Conservation (phyloP, 1,140 invertebrate species). For the Temnothorax longispinosus region DNA sequence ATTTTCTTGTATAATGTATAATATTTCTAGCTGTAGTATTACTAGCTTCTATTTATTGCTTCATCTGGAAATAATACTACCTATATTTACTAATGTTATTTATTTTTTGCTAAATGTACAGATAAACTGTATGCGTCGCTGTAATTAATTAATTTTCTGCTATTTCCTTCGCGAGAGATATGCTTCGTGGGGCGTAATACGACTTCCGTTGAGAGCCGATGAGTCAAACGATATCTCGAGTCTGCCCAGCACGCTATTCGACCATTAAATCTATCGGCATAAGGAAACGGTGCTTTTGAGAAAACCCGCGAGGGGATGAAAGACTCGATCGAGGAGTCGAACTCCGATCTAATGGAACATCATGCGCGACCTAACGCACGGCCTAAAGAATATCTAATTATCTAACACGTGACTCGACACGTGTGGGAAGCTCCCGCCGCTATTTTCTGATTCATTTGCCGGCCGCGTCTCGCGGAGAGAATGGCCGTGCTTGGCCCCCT, state of each 20-base stretch:
- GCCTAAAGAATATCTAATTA: slow-evolving; percentile 86
- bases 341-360: slow-evolving; percentile 75
- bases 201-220: slow-evolving; percentile 63
- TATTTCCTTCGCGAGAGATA: slow-evolving; percentile 32
- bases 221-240: slow-evolving; percentile 70
- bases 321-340: slow-evolving; percentile 2
- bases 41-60: not conserved
- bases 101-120: not conserved
- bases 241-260: slow-evolving; percentile 77
- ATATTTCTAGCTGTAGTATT: not conserved
- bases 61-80: not conserved
- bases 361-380: slow-evolving; percentile 78
- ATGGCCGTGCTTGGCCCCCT: slow-evolving; percentile 76
- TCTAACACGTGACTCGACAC: slow-evolving; percentile 84
- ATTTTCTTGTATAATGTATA: not conserved
- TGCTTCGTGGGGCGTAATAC: slow-evolving; percentile 13
- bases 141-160: slow-evolving; percentile 64
- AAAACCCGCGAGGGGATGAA: not conserved
- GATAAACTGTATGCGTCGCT: not conserved
- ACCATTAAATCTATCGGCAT: slow-evolving; percentile 81
- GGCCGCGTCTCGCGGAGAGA: slow-evolving; percentile 69
- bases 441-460: slow-evolving; percentile 85
- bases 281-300: slow-evolving; percentile 58
- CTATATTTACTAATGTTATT: not conserved
- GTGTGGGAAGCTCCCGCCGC: slow-evolving; percentile 83